Evolutionary conservation across 2,888 invertebrate genomes (phyloP).

Genomic region (Caenorhabditis sp.): DNA sequence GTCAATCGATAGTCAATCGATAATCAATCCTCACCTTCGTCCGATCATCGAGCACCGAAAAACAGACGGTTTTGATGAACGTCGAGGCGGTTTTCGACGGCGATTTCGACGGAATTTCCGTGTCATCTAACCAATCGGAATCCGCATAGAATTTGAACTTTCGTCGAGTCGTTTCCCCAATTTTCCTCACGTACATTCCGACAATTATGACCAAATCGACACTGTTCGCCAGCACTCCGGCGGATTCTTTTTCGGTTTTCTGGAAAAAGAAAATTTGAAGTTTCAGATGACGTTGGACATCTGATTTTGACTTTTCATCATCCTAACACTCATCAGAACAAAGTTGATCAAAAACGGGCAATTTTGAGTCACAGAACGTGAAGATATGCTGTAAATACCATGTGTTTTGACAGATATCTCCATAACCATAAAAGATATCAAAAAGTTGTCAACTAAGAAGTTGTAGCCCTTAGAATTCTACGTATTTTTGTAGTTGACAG

Average conservation of each 20-base stretch:
- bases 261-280: slow-evolving; percentile 22
- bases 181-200: slow-evolving; percentile 62
- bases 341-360: background rate
- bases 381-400: too few relatives aligned
- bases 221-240: slow-evolving; percentile 29
- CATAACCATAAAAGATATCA: too few relatives aligned
- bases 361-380: background rate
- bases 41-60: slow-evolving; percentile 61
- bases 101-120: slow-evolving; percentile 47
- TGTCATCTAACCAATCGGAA: slow-evolving; percentile 64
- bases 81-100: slow-evolving; percentile 43
- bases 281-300: background rate
- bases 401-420: too few relatives aligned
- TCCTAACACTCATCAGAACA: too few relatives aligned
- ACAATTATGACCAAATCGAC: slow-evolving; percentile 55
- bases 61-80: slow-evolving; percentile 63
- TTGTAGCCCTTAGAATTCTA: too few relatives aligned
- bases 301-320: background rate
- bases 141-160: slow-evolving; percentile 70
- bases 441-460: too few relatives aligned
- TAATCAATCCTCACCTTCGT: slow-evolving; percentile 58
- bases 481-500: too few relatives aligned
- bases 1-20: background rate
- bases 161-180: slow-evolving; percentile 14
- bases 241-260: slow-evolving; percentile 61